Evolutionary conservation across 1,140 invertebrate genomes (phyloP).

Genomic region (Procambarus clarkii): DNA sequence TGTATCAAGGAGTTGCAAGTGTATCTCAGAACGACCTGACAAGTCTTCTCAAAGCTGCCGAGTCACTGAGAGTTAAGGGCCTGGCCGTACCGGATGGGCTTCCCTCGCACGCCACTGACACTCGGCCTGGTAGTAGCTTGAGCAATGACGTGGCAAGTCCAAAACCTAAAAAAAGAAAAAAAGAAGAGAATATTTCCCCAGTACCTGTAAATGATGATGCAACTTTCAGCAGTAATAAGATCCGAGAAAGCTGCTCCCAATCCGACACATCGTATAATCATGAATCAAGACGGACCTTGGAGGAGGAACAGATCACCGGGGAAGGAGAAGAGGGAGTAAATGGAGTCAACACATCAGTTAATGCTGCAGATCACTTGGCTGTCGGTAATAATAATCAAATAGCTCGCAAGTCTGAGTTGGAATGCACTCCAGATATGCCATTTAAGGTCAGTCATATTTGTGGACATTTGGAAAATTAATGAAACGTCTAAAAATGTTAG

Average conservation of each 20-base stretch:
- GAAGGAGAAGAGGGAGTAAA: too few species aligned
- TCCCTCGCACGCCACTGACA: not conserved
- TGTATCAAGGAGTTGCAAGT: slow-evolving; percentile 31
- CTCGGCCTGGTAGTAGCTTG: not conserved
- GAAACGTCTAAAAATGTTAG: too few species aligned
- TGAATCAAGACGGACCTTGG: not conserved
- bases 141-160: not conserved
- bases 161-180: slow-evolving; percentile 28
- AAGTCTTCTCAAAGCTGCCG: slow-evolving; percentile 28
- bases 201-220: not conserved
- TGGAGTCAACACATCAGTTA: not conserved
- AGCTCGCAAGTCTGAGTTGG: not conserved
- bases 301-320: not conserved
- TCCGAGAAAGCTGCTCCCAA: not conserved
- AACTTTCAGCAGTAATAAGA: not conserved
- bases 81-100: slow-evolving; percentile 26
- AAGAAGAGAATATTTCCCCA: not conserved
- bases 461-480: too few species aligned
- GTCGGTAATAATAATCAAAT: too few species aligned
- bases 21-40: slow-evolving; percentile 22
- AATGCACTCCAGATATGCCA: not conserved
- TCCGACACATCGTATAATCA: not conserved
- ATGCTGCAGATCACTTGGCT: not conserved
- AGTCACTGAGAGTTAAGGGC: slow-evolving; percentile 18
- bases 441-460: not conserved